Base-by-base conservation (phyloP, 37 sponge, comb jelly and placozoan species). In the Halichondria panicea region DNA sequence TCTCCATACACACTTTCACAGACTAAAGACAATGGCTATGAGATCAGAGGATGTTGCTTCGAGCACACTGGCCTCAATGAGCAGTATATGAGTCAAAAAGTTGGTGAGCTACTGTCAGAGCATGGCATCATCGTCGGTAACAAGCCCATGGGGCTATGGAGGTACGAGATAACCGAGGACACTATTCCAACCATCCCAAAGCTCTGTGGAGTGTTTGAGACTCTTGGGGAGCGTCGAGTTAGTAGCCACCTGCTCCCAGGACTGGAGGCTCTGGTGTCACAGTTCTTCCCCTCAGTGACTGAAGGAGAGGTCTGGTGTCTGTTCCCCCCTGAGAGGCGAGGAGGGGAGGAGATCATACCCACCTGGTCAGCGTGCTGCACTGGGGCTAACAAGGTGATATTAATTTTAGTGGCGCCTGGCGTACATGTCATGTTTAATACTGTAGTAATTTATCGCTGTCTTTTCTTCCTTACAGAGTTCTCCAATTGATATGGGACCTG, bases 201-300 rank as follows among this genome's bases (percentile, higher is more conserved):
- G 57, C 70, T 32, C 34, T 85, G 86, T 62, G 66, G 72, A 9
- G 39, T 85, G 59, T 85, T 68, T 70, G 74, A 77, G 67, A 85
- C 86, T n/a, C 45, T 85, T 56, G 86, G 86, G 22, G 86, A 85
- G 56, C 69, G 58, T 40, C 43, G 86, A 39, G 35, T 78, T 6
- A 36, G 74, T 19, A 56, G 72, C 37, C 71, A 85, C 63, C 54
- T 85, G 38, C 65, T 85, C 19, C 35, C 73, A 3, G 86, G 86
- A 4, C 31, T 85, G 36, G 71, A 68, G 18, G 2, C n/a, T 15
- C 50, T 85, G 4, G 66, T 85, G n/a, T 78, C 77, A 3, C 50
- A 27, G 18, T 39, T 85, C 31, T 32, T 79, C 39, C 69, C 68
- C 43, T 19, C 56, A 38, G 12, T 69, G 19, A 46, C 50, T 2